These are phyloP conservation scores for Syrmaticus mikado DNA, from an alignment of 2,113 vertebrate genomes.

Conservation along the genomic window DNA sequence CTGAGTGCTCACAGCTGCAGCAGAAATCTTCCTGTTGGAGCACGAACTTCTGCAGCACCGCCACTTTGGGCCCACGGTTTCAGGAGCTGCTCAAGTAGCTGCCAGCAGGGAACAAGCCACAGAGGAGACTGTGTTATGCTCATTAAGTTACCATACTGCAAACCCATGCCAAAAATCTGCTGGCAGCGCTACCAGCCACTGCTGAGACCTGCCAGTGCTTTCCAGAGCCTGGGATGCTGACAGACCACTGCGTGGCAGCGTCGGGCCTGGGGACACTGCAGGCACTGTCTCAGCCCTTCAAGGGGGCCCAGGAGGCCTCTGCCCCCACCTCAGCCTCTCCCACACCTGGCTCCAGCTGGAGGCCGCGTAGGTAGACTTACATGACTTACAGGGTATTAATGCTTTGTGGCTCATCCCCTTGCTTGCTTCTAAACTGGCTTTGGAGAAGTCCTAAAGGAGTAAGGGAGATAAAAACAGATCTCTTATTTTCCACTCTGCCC, in stretches of 20 bases:
- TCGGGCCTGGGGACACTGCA: neutral
- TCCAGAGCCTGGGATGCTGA: neutral
- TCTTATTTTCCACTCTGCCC: neutral
- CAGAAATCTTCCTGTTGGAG: neutral
- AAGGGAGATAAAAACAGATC: neutral
- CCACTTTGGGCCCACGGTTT: neutral
- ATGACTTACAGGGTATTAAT: neutral
- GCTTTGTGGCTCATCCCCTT: neutral
- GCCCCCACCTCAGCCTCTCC: neutral
- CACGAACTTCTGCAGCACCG: neutral
- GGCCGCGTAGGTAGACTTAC: neutral
- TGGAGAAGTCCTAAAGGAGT: neutral
- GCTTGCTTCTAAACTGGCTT: neutral
- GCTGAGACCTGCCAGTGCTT: neutral
- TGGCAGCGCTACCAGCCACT: neutral
- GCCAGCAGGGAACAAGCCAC: slow-evolving; percentile 3
- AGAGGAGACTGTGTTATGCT: neutral
- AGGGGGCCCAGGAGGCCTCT: neutral
- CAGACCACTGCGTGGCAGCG: accelerated
- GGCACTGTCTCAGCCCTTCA: neutral
- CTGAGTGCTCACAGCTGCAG: neutral
- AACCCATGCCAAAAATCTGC: neutral
- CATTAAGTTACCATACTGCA: neutral
- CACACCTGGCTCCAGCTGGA: accelerated
- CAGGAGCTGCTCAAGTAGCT: neutral